Base-by-base conservation (phyloP, 2,888 invertebrate species). In the Chydorus sphaericus region DNA sequence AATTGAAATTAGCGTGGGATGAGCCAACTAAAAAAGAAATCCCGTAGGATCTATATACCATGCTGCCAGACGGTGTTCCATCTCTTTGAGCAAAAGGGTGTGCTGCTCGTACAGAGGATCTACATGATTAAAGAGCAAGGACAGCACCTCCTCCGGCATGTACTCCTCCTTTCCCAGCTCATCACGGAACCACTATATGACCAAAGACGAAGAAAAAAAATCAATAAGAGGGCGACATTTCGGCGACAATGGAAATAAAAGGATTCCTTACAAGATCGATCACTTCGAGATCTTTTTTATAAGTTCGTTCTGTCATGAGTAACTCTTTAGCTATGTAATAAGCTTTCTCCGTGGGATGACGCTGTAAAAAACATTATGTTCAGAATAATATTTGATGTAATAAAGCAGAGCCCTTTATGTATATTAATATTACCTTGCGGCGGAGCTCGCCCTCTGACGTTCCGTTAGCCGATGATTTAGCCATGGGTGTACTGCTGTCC, bases 271-370 rank as follows among this genome's bases (percentile, higher is more conserved):
- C 90, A 67, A 84, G 78, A 68, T 88, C 88, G 59, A 94, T 78
- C 39, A 94, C 85, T 68, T 93, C 92, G 63, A 96, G 73, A 69
- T 96, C 94, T 65, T 91, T 86, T 66, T 89, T 89, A 70, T 93
- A 94, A 0, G 94, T 94, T 62, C 93, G 75, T 69, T 96, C 94
- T 1, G 93, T 94, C 88, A 92, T 92, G 55, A 94, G 76, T 62
- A 96, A 75, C 71, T 96, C 94, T 70, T 93, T 93, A 53, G 86
- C 84, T 62, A 91, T 81, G 69, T 83, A 90, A 70, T 88, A 90
- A 18, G 80, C 79, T 65, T 78, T 79, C 64, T 84, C 84, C 3
- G 76, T 76, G 2, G 80, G 78, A 72, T 78, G 78, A 62, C 77
- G 75, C 78, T 79, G 66, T 61, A 71, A 11, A 20, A 37, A 54